phyloP scores from a whole-genome alignment of 2,113 vertebrate species.

The Himantopus leucocephalus region DNA sequence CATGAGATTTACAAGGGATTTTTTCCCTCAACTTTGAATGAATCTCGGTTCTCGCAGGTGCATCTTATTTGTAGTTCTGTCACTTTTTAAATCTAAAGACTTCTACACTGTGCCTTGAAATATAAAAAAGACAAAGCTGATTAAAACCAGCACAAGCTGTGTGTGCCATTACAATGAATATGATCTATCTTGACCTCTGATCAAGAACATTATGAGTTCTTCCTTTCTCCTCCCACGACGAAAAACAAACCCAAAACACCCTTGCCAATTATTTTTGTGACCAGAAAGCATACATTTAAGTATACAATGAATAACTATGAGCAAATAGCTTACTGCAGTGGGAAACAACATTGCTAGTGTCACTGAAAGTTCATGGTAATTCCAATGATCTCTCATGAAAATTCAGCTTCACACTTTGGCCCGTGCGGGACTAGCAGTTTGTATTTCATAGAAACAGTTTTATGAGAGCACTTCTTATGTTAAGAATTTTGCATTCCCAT shows the following conservation, averaged over 20 bases:
- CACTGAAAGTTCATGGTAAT: slow-evolving; percentile 61
- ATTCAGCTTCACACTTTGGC: slow-evolving; percentile 53
- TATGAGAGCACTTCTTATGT: slow-evolving; percentile 55
- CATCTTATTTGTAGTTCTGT: background rate
- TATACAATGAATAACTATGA: slow-evolving; percentile 12
- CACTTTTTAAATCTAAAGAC: background rate
- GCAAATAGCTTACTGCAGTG: slow-evolving; percentile 15
- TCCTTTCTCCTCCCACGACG: slow-evolving; percentile 44
- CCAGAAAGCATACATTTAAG: slow-evolving; percentile 30
- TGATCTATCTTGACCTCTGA: background rate
- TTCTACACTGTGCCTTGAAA: background rate
- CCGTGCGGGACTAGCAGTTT: slow-evolving; percentile 30
- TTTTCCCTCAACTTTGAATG: background rate
- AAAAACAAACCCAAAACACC: slow-evolving; percentile 11
- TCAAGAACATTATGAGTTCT: background rate
- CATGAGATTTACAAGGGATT: background rate
- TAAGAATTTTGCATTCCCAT: slow-evolving; percentile 37
- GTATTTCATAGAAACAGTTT: slow-evolving; percentile 44
- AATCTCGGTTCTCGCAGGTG: background rate
- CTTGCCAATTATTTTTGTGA: slow-evolving; percentile 45
- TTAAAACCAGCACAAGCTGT: slow-evolving; percentile 17
- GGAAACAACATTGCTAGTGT: slow-evolving; percentile 43
- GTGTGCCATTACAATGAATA: background rate
- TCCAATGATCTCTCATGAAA: slow-evolving; percentile 59
- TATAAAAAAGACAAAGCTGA: slow-evolving; percentile 20